A percentile compares a stretch with the other conserved stretches of the same genome.
These are phyloP conservation scores for Glyphotaelius pellucidus DNA, from an alignment of 2,888 invertebrate species.

Conservation along the genomic window DNA sequence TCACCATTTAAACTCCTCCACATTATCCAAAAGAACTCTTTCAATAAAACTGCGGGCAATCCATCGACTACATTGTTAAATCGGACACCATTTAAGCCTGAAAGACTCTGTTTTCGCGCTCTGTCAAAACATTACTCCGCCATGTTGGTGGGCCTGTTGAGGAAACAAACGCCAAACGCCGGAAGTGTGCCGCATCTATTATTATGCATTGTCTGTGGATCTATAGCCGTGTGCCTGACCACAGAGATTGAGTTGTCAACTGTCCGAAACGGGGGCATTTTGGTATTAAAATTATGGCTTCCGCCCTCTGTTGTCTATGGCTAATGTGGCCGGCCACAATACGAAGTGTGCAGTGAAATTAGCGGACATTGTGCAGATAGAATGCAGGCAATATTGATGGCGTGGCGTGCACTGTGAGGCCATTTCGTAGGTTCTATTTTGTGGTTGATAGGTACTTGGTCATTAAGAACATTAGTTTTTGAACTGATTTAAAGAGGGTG, in stretches of 20 bases:
- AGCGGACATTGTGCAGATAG: slow-evolving; percentile 22
- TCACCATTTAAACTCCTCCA: neutral
- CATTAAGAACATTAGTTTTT: neutral
- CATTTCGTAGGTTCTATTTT: neutral
- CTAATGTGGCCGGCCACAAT: slow-evolving; percentile 51
- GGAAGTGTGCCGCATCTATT: slow-evolving; percentile 53
- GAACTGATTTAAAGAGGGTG: neutral
- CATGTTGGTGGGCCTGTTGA: slow-evolving; percentile 57
- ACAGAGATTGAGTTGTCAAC: slow-evolving; percentile 62
- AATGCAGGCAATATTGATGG: slow-evolving; percentile 49
- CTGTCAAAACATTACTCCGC: slow-evolving; percentile 60
- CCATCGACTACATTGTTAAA: slow-evolving; percentile 10
- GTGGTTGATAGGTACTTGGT: neutral
- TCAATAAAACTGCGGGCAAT: slow-evolving; percentile 31
- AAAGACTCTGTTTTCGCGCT: slow-evolving; percentile 16
- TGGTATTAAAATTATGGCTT: slow-evolving; percentile 59
- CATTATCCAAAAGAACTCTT: slow-evolving; percentile 25
- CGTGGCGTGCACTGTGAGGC: slow-evolving; percentile 16
- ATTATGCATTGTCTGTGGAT: neutral
- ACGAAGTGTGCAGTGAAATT: slow-evolving; percentile 48
- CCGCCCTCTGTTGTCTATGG: slow-evolving; percentile 55
- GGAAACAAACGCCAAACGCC: slow-evolving; percentile 49
- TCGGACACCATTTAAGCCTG: slow-evolving; percentile 14
- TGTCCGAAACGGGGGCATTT: slow-evolving; percentile 37
- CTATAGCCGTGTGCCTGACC: slow-evolving; percentile 47